Base-by-base conservation (phyloP, 1,140 invertebrate genomes). In the Myzus persicae region DNA sequence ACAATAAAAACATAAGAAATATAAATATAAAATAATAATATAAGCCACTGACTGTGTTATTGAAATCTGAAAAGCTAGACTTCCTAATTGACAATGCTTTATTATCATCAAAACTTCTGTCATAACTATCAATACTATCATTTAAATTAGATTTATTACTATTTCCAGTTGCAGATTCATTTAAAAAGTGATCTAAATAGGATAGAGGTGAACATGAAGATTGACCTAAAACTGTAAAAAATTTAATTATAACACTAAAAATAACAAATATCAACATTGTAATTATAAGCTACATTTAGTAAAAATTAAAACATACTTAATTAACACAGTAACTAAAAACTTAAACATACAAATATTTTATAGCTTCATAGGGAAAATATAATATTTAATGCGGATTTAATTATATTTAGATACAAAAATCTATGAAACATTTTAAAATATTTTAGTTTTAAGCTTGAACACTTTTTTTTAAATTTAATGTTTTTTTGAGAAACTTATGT, bases 171-270 rank as follows among this genome's bases (percentile, higher is more conserved):
- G 42, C 90, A 93, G 91, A 84, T 51, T 98, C 97, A 95, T 98
- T 98, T 94, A 98, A 95, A 95, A 98, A 98, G 94, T 98, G 97
- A 95, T 98, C 98, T 94, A 98, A 95, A 95, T 98, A 98, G 93
- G 98, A 98, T 97, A 98, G 97, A 95, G 98, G 97, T 82, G 98
- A 98, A 40, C 91, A 93, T 84, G 97, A 97, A 93, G 97, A 97
- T 94, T 97, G 96, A 95, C 98, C 97, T 96, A 98, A 95, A 96
- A 98, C 97, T 98, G 96, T 94, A 96, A 96, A 94, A 93, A 94
- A 95, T 94, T 82, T 46, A 94, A 94, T 94, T 76, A 94, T 93
- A 94, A 94, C 94, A 95, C 44, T 24, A 44, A 93, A n/a, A 76
- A 40, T 48, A 82, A 46, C 44, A 40, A 59, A 36, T 38, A 92